These are phyloP conservation scores for Gonioctena quinquepunctata DNA, from an alignment of 1,140 invertebrate genomes.

Conservation along the genomic window DNA sequence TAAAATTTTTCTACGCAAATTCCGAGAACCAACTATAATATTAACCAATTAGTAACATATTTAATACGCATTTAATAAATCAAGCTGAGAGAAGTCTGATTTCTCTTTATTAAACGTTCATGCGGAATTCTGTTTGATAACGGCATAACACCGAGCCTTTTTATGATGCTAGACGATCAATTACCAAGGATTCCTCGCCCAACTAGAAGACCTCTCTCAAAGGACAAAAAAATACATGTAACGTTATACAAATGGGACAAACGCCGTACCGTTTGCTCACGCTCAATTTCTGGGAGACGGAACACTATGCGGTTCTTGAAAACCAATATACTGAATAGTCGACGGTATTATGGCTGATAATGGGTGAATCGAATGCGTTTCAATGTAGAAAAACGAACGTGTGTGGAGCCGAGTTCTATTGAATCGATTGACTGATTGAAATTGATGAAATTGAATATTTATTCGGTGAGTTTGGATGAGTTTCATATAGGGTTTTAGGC, in stretches of 20 bases:
- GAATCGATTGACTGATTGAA: too few species aligned
- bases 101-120: slow-evolving; percentile 16
- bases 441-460: too few species aligned
- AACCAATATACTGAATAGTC: too few species aligned
- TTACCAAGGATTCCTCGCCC: slow-evolving; percentile 11
- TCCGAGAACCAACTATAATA: slow-evolving; percentile 13
- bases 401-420: too few species aligned
- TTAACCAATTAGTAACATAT: slow-evolving; percentile 21
- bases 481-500: too few species aligned
- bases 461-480: too few species aligned
- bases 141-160: slow-evolving; percentile 12
- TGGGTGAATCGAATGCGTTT: too few species aligned
- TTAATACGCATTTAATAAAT: slow-evolving; percentile 21
- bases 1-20: slow-evolving; percentile 8
- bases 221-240: slow-evolving; percentile 16
- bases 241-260: slow-evolving; percentile 11
- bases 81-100: slow-evolving; percentile 14
- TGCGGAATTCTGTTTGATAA: slow-evolving; percentile 13
- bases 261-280: neutral
- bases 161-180: slow-evolving; percentile 9
- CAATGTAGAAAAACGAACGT: too few species aligned
- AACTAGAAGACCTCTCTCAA: neutral
- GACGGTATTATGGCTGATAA: too few species aligned
- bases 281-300: neutral
- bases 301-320: too few species aligned